Percentiles rank a stretch among this genome's conserved stretches.
These are phyloP conservation scores for Eucidaris tribuloides DNA, from an alignment of 35 echinoderm and acorn worm species.

Conservation along the genomic window DNA sequence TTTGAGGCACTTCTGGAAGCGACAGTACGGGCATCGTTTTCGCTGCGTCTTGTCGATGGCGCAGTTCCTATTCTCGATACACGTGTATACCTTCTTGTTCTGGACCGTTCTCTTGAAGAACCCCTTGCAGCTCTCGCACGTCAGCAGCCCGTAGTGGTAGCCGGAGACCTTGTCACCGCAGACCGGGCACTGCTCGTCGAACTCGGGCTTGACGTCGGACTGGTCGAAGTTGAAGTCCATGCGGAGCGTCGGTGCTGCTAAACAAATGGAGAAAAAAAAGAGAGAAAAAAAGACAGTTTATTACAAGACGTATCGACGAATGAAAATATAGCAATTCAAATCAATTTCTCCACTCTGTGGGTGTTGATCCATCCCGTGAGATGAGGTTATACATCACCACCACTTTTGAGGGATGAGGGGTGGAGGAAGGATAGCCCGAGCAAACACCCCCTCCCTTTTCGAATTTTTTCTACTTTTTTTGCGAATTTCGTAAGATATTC, in stretches of 20 bases:
- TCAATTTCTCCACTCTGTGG: no score
- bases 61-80: slow-evolving; percentile 99
- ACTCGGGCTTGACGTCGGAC: slow-evolving; percentile 86
- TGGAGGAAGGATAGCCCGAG: no score
- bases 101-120: slow-evolving; percentile 99
- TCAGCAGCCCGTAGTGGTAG: slow-evolving; percentile 95
- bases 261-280: no score
- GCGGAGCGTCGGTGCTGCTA: slow-evolving; percentile 82
- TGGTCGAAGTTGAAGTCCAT: slow-evolving; percentile 99
- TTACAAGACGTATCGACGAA: no score
- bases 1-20: slow-evolving; percentile 99
- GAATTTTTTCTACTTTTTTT: no score
- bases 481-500: no score
- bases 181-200: slow-evolving; percentile 92
- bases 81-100: slow-evolving; percentile 99
- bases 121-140: slow-evolving; percentile 95
- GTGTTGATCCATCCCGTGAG: no score
- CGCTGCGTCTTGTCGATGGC: slow-evolving; percentile 97
- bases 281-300: no score
- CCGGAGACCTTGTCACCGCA: slow-evolving; percentile 99
- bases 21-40: slow-evolving; percentile 95
- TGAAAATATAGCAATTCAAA: no score
- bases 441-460: no score
- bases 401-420: no score
- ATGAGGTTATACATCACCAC: no score